Base-by-base conservation (phyloP, 2,113 vertebrate genomes). In the Empidonax traillii region DNA sequence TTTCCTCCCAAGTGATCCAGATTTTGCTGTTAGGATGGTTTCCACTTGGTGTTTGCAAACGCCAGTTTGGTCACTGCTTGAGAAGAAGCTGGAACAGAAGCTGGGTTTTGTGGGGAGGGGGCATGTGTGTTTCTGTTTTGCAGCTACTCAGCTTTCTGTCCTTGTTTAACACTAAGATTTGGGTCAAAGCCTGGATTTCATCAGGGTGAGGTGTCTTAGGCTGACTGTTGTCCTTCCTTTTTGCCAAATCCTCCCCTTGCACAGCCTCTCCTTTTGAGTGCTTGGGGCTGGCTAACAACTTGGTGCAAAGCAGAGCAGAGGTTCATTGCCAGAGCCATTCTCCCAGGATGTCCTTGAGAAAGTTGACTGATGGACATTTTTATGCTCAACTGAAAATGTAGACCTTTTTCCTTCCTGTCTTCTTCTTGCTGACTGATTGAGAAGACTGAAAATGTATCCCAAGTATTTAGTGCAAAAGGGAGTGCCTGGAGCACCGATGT, bases 61-160 rank as follows among this genome's bases (percentile, higher is more conserved):
- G 0, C n/a, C 23, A 6, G 25, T 73, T 83, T 88, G 84, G 49
- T 74, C 12, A 14, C 44, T 46, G 33, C 75, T 77, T 43, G 52
- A 74, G 72, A 87, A 81, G 47, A 56, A 21, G 35, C 6, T 65
- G 33, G 41, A 90, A 73, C 66, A 84, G 79, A 68, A 81, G 22
- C 53, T 75, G 77, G 8, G 11, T 53, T 94, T 86, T 90, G 46
- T 61, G 61, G 33, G 27, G 14, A 82, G 9, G 7, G 37, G n/a
- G 24, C 27, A 9, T 71, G 6, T 65, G 13, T 80, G 83, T 92
- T 84, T 63, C 56, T 91, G 19, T 12, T 91, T 69, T 83, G 46
- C 46, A 56, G 52, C 67, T 91, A 30, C 39, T 91, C 71, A 43
- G 35, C 51, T 89, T 87, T 88, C 24, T n/a, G 11, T 90, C 83